These are phyloP conservation scores for Hirundichthys speculiger DNA, from an alignment of 2,113 vertebrate species.

Conservation along the genomic window DNA sequence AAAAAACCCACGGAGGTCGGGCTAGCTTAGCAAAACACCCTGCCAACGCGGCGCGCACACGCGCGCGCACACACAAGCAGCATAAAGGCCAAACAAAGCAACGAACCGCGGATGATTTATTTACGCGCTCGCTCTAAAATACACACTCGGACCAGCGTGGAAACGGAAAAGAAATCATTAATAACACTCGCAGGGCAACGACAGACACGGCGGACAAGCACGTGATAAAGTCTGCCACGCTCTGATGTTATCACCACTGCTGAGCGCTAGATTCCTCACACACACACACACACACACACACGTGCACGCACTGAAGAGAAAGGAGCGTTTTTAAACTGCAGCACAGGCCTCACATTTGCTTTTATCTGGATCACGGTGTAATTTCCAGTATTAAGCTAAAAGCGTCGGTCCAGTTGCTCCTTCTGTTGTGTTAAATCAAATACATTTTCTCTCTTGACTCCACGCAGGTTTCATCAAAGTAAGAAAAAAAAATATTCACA, in stretches of 20 bases:
- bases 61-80: not conserved
- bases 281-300: constrained; percentile 8
- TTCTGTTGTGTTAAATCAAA: not conserved
- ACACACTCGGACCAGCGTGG: constrained; percentile 7
- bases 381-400: constrained; percentile 45
- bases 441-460: not conserved
- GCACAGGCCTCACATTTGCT: constrained; percentile 11
- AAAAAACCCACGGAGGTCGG: constrained; percentile 18
- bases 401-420: constrained; percentile 1
- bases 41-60: constrained; percentile 51
- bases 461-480: not conserved
- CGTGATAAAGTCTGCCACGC: constrained; percentile 29
- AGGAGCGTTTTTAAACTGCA: constrained; percentile 36
- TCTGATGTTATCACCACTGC: constrained; percentile 53
- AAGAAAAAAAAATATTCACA: not conserved
- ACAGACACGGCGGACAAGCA: constrained; percentile 4
- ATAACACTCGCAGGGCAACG: constrained; percentile 11
- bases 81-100: not conserved
- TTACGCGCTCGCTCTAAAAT: constrained; percentile 9
- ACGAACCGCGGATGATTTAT: not conserved
- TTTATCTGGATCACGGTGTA: constrained; percentile 34
- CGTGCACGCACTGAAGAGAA: constrained; percentile 21
- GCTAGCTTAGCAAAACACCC: constrained; percentile 44
- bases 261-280: constrained; percentile 38
- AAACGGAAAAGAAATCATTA: constrained; percentile 20